These are phyloP conservation scores for Leuctra nigra DNA, from an alignment of 2,888 invertebrate species.

Conservation along the genomic window DNA sequence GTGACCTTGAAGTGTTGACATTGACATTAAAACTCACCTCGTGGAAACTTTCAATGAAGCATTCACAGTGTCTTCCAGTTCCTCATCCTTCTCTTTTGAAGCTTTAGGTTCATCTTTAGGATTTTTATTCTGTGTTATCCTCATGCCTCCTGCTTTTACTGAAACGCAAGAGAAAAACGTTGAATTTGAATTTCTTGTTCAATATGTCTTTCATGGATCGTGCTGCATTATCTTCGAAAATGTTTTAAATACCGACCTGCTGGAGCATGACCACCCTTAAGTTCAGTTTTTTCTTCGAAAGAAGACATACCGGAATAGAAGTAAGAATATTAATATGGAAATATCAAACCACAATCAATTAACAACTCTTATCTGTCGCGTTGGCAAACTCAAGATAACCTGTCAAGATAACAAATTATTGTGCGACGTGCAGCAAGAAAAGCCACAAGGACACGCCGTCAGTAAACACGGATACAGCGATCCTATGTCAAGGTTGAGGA, in stretches of 20 bases:
- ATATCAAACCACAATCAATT: background rate
- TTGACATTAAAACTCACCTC: constrained; percentile 39
- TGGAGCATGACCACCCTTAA: constrained; percentile 84
- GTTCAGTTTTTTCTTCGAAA: constrained; percentile 55
- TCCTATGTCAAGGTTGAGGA: too few species aligned
- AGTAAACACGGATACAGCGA: too few species aligned
- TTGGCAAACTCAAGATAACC: constrained; percentile 3
- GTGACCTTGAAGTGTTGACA: too few species aligned
- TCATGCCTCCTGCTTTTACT: constrained; percentile 92
- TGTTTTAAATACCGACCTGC: constrained; percentile 55
- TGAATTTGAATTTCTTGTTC: too few species aligned
- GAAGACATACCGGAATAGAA: constrained; percentile 44
- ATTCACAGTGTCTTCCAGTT: constrained; percentile 60
- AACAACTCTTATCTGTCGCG: background rate
- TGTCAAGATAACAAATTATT: too few species aligned
- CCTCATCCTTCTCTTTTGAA: constrained; percentile 46
- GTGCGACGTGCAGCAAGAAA: too few species aligned
- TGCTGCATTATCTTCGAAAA: too few species aligned
- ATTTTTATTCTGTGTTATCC: constrained; percentile 81
- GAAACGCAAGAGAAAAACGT: too few species aligned
- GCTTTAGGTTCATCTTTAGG: constrained; percentile 45
- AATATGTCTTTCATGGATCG: too few species aligned
- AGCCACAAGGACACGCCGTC: too few species aligned
- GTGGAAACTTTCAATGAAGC: constrained; percentile 66
- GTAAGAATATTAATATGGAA: background rate